phyloP scores from a whole-genome alignment of 2,888 invertebrate genomes.

The Priocnemis perturbator region DNA sequence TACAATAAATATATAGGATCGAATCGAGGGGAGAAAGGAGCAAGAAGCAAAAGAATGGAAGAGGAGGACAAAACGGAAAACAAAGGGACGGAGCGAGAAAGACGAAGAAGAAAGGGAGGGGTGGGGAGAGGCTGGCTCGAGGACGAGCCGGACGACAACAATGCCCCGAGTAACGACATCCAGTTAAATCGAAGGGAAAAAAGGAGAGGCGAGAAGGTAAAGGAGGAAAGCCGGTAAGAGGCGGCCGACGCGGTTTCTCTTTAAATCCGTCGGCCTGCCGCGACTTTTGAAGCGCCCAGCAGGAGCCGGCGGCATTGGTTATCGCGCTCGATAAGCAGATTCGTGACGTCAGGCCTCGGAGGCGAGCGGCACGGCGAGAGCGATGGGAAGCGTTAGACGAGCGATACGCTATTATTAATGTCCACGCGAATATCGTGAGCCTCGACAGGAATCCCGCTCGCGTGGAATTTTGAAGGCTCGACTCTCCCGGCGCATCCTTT shows the following conservation, averaged over 20 bases:
- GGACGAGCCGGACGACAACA: slow-evolving; percentile 67
- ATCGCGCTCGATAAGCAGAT: neutral
- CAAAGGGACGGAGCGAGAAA: slow-evolving; percentile 21
- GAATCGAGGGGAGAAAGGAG: slow-evolving; percentile 52
- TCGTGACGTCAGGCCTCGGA: too few species aligned
- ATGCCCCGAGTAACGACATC: slow-evolving; percentile 71
- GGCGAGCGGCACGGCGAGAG: too few species aligned
- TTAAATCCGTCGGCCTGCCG: neutral
- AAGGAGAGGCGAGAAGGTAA: slow-evolving; percentile 42
- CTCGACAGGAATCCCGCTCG: too few species aligned
- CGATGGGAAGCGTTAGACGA: too few species aligned
- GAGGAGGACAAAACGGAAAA: neutral
- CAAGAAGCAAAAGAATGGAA: slow-evolving; percentile 42
- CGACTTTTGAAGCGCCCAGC: too few species aligned
- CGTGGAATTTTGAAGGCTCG: too few species aligned
- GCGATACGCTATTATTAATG: neutral
- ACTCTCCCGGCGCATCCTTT: neutral
- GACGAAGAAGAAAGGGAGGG: slow-evolving; percentile 6
- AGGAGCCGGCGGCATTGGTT: neutral
- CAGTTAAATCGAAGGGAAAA: slow-evolving; percentile 65
- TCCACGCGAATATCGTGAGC: neutral
- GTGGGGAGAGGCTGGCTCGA: slow-evolving; percentile 58
- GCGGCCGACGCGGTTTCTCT: neutral
- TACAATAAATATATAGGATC: slow-evolving; percentile 72
- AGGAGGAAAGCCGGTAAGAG: neutral